Conservation (phyloP, 2,797 vertebrate species). For the Channa striata region DNA sequence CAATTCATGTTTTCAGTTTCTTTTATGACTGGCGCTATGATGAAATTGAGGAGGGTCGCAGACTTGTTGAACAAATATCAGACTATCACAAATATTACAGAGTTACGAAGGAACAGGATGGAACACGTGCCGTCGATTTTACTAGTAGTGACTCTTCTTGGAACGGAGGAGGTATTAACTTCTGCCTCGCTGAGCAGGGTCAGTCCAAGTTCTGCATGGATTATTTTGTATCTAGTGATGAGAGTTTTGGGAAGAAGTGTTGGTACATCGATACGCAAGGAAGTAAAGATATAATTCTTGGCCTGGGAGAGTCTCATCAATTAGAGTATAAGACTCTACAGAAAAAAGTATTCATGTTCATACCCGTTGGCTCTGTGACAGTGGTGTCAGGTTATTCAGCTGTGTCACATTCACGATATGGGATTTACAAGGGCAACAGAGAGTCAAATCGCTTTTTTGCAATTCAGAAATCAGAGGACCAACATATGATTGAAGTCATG, state of each 20-base stretch:
- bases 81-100: constrained; percentile 58
- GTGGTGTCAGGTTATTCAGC: constrained; percentile 41
- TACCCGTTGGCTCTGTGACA: constrained; percentile 31
- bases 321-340: constrained; percentile 21
- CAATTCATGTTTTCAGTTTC: not conserved
- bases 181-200: constrained; percentile 57
- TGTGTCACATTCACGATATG: constrained; percentile 30
- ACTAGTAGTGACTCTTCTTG: constrained; percentile 36
- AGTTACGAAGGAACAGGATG: not conserved
- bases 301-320: constrained; percentile 57
- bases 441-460: constrained; percentile 64
- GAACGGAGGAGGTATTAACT: constrained; percentile 61
- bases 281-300: constrained; percentile 64
- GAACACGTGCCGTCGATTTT: constrained; percentile 51
- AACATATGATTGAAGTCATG: constrained; percentile 45
- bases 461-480: constrained; percentile 39
- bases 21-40: constrained; percentile 50
- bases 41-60: constrained; percentile 55
- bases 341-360: constrained; percentile 5
- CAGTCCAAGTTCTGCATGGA: constrained; percentile 58
- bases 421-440: constrained; percentile 62
- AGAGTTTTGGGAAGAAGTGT: constrained; percentile 8
- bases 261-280: constrained; percentile 29
- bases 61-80: constrained; percentile 53
- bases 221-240: constrained; percentile 51